Evolutionary conservation across 1,140 invertebrate species (phyloP).

Genomic region (Drosophila cardini): DNA sequence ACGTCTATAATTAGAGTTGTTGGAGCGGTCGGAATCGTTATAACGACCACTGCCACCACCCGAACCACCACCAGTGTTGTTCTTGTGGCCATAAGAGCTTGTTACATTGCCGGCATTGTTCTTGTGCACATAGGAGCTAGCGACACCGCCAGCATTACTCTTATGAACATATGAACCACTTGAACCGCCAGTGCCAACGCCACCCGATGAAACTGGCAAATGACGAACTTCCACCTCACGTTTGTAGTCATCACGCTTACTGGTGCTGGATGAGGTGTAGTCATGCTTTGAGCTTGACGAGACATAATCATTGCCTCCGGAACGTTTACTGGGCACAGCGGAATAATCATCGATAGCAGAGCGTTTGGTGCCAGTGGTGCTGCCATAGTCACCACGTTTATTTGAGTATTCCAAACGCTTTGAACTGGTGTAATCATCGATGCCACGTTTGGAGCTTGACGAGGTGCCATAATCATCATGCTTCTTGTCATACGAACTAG

Average conservation of each 20-base stretch:
- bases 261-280: slow-evolving; percentile 60
- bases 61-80: slow-evolving; percentile 55
- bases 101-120: slow-evolving; percentile 46
- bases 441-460: slow-evolving; percentile 58
- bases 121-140: slow-evolving; percentile 70
- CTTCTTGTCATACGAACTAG: slow-evolving; percentile 76
- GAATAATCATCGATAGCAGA: slow-evolving; percentile 74
- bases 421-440: slow-evolving; percentile 73
- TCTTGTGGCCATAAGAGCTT: slow-evolving; percentile 66
- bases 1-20: slow-evolving; percentile 70
- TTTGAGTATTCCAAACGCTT: slow-evolving; percentile 74
- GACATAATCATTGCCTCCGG: slow-evolving; percentile 65
- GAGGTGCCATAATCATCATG: slow-evolving; percentile 76
- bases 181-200: slow-evolving; percentile 44
- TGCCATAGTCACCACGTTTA: slow-evolving; percentile 72
- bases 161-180: slow-evolving; percentile 73
- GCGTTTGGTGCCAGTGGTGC: slow-evolving; percentile 63
- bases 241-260: slow-evolving; percentile 76
- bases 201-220: slow-evolving; percentile 54
- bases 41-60: slow-evolving; percentile 61
- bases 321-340: slow-evolving; percentile 69
- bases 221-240: slow-evolving; percentile 74
- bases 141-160: slow-evolving; percentile 50
- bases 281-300: slow-evolving; percentile 70
- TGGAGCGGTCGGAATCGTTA: slow-evolving; percentile 67